Percentiles rank a stretch among this genome's conserved stretches.
Evolutionary conservation across 2,113 vertebrate species (phyloP).

Genomic region (Vicugna pacos): DNA sequence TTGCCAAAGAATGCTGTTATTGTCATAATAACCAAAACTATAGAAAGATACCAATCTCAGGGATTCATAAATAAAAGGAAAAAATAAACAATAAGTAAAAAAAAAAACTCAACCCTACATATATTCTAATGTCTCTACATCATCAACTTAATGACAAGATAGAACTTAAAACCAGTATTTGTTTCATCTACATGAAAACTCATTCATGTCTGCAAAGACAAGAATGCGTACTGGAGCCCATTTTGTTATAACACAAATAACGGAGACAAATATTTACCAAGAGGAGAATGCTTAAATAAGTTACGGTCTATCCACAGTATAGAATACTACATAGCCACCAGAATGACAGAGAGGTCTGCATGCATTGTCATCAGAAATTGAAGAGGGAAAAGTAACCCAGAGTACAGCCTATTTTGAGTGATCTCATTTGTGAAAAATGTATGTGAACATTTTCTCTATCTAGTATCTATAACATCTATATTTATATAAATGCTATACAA

Average conservation of each 20-base stretch:
- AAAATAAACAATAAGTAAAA: background rate
- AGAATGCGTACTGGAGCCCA: background rate
- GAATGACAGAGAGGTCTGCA: background rate
- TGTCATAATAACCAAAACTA: background rate
- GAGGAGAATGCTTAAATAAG: background rate
- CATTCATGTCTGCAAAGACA: background rate
- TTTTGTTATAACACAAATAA: background rate
- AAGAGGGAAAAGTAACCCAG: background rate
- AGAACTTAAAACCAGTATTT: slow-evolving; percentile 27
- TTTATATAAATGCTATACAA: background rate
- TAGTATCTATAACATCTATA: background rate
- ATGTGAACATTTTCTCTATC: background rate
- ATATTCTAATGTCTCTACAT: background rate
- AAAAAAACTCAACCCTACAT: background rate
- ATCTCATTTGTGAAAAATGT: background rate
- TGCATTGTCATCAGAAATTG: background rate
- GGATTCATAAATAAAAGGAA: slow-evolving; percentile 7
- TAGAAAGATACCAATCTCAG: background rate
- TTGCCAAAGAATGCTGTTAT: background rate
- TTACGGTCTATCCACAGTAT: background rate
- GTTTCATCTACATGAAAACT: background rate
- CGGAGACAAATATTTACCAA: background rate
- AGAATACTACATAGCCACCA: background rate
- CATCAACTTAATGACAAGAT: background rate
- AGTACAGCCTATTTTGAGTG: background rate